Percentiles rank a stretch among this genome's conserved stretches.
These are phyloP conservation scores for Drusus annulatus DNA, from an alignment of 1,140 invertebrate genomes.

Conservation along the genomic window DNA sequence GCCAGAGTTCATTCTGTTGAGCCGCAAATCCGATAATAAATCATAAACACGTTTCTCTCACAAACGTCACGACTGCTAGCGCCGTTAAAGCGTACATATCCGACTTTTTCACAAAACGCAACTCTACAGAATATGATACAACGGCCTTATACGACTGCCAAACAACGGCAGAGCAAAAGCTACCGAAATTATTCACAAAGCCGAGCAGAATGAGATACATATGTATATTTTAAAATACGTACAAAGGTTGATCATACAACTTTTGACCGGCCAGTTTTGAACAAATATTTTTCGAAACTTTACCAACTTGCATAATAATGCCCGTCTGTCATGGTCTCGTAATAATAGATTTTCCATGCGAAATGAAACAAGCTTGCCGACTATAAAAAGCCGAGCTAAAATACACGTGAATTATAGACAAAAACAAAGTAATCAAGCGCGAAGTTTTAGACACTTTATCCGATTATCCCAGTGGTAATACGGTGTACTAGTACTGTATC, in stretches of 20 bases:
- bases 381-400: too few relatives aligned
- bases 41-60: conserved; percentile 40
- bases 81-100: conserved; percentile 27
- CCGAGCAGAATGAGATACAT: conserved; percentile 24
- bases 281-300: conserved; percentile 22
- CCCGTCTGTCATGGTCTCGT: conserved; percentile 19
- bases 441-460: too few relatives aligned
- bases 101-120: conserved; percentile 37
- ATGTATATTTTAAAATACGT: conserved; percentile 36
- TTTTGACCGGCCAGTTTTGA: conserved; percentile 3
- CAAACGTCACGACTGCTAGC: conserved; percentile 24
- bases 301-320: too few relatives aligned
- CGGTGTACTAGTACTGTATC: too few relatives aligned
- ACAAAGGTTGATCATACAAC: conserved; percentile 3
- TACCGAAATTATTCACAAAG: conserved; percentile 16
- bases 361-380: too few relatives aligned
- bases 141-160: background rate
- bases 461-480: too few relatives aligned
- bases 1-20: conserved; percentile 13
- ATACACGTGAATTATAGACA: too few relatives aligned
- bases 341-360: background rate
- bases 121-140: conserved; percentile 23
- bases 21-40: conserved; percentile 38
- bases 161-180: conserved; percentile 26
- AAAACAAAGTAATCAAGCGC: too few relatives aligned